Conservation (phyloP, 2,113 vertebrate genomes). For the Scalopus aquaticus region DNA sequence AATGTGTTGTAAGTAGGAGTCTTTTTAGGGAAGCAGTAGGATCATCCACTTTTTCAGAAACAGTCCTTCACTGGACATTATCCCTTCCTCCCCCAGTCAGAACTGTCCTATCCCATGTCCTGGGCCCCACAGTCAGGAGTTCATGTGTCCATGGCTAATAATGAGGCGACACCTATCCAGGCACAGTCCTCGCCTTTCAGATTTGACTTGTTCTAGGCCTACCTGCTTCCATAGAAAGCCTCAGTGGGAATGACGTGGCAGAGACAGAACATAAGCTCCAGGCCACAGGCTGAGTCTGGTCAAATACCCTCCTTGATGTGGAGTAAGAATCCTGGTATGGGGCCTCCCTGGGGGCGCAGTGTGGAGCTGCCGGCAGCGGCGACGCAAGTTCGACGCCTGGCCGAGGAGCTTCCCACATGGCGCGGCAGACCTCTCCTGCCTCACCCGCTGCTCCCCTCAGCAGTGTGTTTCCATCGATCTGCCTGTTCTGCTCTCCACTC, state of each 20-base stretch:
- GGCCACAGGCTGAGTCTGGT: accelerated
- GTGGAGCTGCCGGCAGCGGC: no score
- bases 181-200: not conserved
- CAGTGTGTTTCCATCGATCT: no score
- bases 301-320: not conserved
- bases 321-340: not conserved
- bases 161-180: not conserved
- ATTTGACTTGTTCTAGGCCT: not conserved
- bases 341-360: no score
- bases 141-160: not conserved
- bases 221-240: not conserved
- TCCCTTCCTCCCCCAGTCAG: not conserved
- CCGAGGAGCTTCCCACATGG: no score
- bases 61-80: not conserved
- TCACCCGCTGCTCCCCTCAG: no score
- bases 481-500: no score
- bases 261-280: not conserved
- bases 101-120: not conserved
- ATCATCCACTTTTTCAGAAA: not conserved
- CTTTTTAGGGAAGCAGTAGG: not conserved
- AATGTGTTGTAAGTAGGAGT: not conserved
- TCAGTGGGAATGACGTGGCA: not conserved
- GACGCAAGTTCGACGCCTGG: no score
- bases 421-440: no score
- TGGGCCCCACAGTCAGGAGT: not conserved